phyloP scores from a whole-genome alignment of 2,797 vertebrate species.

The Coendou prehensilis region DNA sequence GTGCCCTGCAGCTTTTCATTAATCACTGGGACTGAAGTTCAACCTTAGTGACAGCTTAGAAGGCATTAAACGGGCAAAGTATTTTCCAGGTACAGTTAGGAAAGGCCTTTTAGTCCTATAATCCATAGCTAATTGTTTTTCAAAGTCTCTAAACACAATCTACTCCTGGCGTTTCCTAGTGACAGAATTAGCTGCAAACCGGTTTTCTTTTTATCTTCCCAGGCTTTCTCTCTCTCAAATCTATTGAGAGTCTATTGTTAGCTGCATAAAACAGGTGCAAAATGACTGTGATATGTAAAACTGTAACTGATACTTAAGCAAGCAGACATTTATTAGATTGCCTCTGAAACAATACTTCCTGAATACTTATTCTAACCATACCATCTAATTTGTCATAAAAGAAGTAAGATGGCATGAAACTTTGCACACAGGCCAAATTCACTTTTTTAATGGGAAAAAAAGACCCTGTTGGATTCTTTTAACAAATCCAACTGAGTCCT shows the following conservation, averaged over 20 bases:
- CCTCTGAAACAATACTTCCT: constrained; percentile 89
- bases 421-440: constrained; percentile 61
- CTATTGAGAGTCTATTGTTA: constrained; percentile 86
- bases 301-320: constrained; percentile 88
- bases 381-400: constrained; percentile 90
- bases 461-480: constrained; percentile 43
- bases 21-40: constrained; percentile 97
- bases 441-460: constrained; percentile 37
- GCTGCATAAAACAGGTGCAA: constrained; percentile 90
- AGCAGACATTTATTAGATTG: constrained; percentile 89
- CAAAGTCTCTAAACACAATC: constrained; percentile 91
- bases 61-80: constrained; percentile 94
- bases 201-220: constrained; percentile 89
- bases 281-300: constrained; percentile 88
- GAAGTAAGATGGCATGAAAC: constrained; percentile 84
- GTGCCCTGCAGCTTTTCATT: constrained; percentile 99
- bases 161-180: constrained; percentile 90
- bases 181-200: constrained; percentile 90
- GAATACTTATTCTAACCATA: constrained; percentile 87
- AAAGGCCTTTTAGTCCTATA: constrained; percentile 95
- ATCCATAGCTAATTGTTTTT: constrained; percentile 95
- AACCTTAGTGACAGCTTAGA: constrained; percentile 96
- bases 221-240: constrained; percentile 86
- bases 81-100: constrained; percentile 95
- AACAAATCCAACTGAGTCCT: constrained; percentile 75